Evolutionary conservation across 2,113 vertebrate species (phyloP), one percentile per base, ranked within the genome.

Genomic region (Forbesichthys agassizii): DNA sequence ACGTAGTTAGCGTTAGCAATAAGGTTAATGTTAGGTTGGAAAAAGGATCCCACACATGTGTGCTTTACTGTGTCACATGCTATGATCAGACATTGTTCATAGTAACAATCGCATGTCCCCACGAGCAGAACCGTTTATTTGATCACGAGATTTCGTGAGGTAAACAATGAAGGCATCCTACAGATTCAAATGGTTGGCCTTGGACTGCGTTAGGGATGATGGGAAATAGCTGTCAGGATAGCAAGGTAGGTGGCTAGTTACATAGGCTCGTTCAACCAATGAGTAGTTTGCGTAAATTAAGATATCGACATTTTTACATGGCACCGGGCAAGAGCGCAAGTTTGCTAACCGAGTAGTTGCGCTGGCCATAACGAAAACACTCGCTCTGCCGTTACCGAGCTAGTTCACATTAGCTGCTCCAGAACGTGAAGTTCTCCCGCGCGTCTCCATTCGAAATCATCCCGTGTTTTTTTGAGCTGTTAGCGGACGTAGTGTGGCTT

Each of bases 321-420:
- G 10, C 10, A 52, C 11, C 49, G 49, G 49, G 13, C 9, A 11
- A 14, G 49, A 14, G 7, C 9, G 49, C 10, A 52, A 52, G 11
- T 14, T 14, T 52, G 10, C 4, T 8, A 42, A 42, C 10, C 7
- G 16, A 3, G 1, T 14, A 33, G 66, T 18, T 64, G 2, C 27
- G 62, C 10, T 48, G 33, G 27, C 57, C 2, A n/a, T 9, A 9
- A 55, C 14, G 16, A 9, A 16, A 36, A 36, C 8, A 8, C 53
- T 8, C 57, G 0, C 7, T 13, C 46, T 10, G 1, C 14, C 9
- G 13, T 27, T 1, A 71, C 65, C 67, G 7, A 4, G 81, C 75
- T 73, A 80, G 33, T 81, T 85, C 87, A 76, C 12, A 74, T 55
- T 88, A 88, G 85, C 85, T 11, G 7, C 61, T 66, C 63, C 64